Conservation (phyloP, 2,797 vertebrate species). For the Rousettus madagascariensis region DNA sequence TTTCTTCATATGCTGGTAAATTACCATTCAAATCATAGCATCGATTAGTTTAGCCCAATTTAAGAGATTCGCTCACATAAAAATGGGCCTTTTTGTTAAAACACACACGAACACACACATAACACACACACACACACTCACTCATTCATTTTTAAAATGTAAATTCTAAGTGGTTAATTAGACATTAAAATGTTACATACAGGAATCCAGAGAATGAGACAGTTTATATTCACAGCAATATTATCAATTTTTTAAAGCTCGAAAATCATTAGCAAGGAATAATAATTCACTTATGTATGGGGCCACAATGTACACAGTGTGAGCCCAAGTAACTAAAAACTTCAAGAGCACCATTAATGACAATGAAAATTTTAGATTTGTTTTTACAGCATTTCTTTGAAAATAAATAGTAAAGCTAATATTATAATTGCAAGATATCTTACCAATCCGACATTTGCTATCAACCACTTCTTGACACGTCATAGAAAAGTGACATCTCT, state of each 20-base stretch:
- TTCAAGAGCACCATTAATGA: neutral
- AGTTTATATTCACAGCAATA: neutral
- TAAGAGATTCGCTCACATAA: neutral
- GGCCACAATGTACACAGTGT: neutral
- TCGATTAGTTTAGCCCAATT: neutral
- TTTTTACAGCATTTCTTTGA: neutral
- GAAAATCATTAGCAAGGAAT: neutral
- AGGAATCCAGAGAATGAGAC: constrained; percentile 21
- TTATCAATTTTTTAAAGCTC: constrained; percentile 36
- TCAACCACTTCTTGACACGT: constrained; percentile 43
- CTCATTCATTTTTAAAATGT: constrained; percentile 13
- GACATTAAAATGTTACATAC: neutral
- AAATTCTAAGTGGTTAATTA: neutral
- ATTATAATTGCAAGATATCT: neutral
- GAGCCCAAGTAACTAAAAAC: constrained; percentile 42
- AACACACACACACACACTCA: neutral
- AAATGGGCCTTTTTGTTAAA: constrained; percentile 53
- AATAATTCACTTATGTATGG: neutral
- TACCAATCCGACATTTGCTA: constrained; percentile 27
- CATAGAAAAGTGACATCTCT: neutral
- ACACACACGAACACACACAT: neutral
- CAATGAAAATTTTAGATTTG: neutral
- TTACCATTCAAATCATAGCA: neutral
- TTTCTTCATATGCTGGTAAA: neutral
- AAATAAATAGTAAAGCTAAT: constrained; percentile 5